These are phyloP conservation scores for Germaria angustata DNA, from an alignment of 2,888 invertebrate species.

Conservation along the genomic window DNA sequence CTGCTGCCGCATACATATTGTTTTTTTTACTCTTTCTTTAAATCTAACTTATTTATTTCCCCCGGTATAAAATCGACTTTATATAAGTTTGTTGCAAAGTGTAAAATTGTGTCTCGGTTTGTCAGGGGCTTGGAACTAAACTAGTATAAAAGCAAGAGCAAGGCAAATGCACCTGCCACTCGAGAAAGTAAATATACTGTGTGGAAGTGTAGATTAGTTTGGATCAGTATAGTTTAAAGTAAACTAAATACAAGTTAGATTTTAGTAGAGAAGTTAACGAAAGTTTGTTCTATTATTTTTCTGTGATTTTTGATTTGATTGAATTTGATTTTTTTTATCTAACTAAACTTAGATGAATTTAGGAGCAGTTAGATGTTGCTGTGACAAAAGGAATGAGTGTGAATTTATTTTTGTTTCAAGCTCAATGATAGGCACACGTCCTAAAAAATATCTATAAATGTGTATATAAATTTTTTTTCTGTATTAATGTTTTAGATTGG, in stretches of 20 bases:
- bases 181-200: background rate
- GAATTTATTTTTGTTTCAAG: background rate
- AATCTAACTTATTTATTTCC: conserved; percentile 43
- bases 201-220: conserved; percentile 1
- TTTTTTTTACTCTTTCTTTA: conserved; percentile 12
- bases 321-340: background rate
- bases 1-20: conserved; percentile 92
- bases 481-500: background rate
- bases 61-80: background rate
- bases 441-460: background rate
- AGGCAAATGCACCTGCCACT: conserved; percentile 5
- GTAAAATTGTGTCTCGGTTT: conserved; percentile 3
- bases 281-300: background rate
- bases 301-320: conserved; percentile 8
- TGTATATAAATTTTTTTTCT: background rate
- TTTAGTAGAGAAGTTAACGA: background rate
- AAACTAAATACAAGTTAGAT: background rate
- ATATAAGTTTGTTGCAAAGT: conserved; percentile 1
- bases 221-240: background rate
- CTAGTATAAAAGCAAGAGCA: conserved; percentile 12
- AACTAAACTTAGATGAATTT: background rate
- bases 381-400: background rate
- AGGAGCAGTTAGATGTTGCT: background rate
- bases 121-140: background rate
- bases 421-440: background rate